Conservation (phyloP, 2,113 vertebrate genomes). For the Noctilio leporinus region DNA sequence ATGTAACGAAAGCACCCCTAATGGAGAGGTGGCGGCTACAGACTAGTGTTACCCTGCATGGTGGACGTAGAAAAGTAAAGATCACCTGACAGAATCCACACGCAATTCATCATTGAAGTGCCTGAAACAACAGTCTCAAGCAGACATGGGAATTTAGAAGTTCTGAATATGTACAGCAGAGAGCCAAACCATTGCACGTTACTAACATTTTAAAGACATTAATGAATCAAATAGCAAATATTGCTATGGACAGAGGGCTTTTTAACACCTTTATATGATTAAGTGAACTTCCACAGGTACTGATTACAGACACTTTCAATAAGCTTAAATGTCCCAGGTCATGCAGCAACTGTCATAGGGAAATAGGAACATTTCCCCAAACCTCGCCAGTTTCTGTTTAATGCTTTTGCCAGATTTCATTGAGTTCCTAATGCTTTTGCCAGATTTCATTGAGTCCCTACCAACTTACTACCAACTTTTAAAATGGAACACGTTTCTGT, state of each 20-base stretch:
- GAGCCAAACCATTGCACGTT: neutral
- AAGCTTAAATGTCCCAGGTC: neutral
- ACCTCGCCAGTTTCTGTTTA: neutral
- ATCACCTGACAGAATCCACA: neutral
- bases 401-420: neutral
- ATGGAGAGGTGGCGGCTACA: neutral
- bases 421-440: neutral
- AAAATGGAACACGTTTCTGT: neutral
- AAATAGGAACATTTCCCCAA: neutral
- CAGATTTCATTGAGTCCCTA: neutral
- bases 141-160: neutral
- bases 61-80: neutral
- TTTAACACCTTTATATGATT: neutral
- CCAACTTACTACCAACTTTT: neutral
- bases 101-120: neutral
- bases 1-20: neutral
- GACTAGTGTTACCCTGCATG: neutral
- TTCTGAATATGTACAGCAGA: neutral
- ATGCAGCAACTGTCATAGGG: neutral
- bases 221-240: neutral
- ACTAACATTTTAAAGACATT: neutral
- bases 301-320: neutral
- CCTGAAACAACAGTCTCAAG: neutral
- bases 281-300: neutral
- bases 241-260: neutral